Conservation (phyloP, 2,113 vertebrate genomes). For the Pygoscelis adeliae region DNA sequence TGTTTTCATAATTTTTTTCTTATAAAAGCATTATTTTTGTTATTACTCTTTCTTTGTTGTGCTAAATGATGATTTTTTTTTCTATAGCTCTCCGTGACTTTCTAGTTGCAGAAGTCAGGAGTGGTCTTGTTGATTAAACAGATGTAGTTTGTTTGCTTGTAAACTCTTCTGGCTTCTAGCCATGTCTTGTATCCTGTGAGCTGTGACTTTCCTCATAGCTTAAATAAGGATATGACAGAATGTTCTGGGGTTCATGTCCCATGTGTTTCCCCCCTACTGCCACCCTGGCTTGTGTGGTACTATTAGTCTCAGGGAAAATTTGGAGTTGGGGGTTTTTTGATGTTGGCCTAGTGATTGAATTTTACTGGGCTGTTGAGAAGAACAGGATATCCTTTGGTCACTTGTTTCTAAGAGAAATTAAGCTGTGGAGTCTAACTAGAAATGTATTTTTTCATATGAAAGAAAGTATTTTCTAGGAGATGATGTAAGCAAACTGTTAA, state of each 20-base stretch:
- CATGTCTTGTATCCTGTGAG: background rate
- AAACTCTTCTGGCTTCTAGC: background rate
- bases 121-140: background rate
- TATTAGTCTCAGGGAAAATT: background rate
- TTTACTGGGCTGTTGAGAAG: background rate
- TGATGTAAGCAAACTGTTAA: background rate
- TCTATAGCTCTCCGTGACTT: background rate
- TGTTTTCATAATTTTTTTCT: background rate
- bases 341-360: background rate
- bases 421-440: background rate
- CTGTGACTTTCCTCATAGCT: background rate
- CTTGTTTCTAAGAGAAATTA: background rate
- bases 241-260: background rate
- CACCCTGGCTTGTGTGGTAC: background rate
- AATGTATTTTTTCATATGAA: background rate
- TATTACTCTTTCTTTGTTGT: background rate
- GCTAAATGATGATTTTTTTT: background rate
- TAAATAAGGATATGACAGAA: background rate
- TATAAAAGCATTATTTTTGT: background rate
- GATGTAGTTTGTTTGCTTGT: background rate
- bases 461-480: background rate
- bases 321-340: background rate
- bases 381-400: background rate
- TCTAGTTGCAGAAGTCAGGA: background rate
- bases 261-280: rapidly evolving